A percentile compares a stretch with the other conserved stretches of the same genome.
Conservation (phyloP, 2,888 invertebrate genomes). For the Coelopa pilipes region DNA sequence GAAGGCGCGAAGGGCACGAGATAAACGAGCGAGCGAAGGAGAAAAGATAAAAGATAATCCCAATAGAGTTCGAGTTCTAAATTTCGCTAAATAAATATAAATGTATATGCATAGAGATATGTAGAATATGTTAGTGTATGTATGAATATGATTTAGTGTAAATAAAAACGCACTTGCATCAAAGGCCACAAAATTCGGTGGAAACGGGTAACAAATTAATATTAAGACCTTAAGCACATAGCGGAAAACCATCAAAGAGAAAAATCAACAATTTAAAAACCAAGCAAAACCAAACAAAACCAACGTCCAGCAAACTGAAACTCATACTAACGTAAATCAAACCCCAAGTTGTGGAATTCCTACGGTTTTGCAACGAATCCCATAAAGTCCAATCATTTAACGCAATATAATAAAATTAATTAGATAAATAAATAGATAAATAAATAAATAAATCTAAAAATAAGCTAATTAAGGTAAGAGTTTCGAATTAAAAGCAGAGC, state of each 20-base stretch:
- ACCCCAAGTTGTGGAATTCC: not conserved
- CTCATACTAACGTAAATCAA: not conserved
- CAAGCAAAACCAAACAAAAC: not conserved
- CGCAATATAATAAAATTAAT: not conserved
- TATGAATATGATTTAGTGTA: not conserved
- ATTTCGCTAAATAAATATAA: too few species aligned
- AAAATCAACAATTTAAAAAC: not conserved
- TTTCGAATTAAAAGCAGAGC: not conserved
- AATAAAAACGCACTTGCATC: slow-evolving; percentile 10
- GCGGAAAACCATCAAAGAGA: not conserved
- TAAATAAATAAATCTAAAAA: not conserved
- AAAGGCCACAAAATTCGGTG: slow-evolving; percentile 21
- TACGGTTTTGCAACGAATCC: not conserved
- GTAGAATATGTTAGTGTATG: too few species aligned
- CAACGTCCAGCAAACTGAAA: not conserved
- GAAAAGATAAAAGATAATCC: too few species aligned
- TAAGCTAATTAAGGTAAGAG: not conserved
- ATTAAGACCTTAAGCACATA: not conserved
- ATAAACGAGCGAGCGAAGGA: too few species aligned
- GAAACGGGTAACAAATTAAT: slow-evolving; percentile 19
- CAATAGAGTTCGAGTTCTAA: too few species aligned
- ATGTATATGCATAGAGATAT: too few species aligned
- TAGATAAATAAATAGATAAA: not conserved
- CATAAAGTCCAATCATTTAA: not conserved
- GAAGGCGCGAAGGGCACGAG: too few species aligned